Evolutionary conservation across 2,888 invertebrate species (phyloP).

Genomic region (Morpho helenor): DNA sequence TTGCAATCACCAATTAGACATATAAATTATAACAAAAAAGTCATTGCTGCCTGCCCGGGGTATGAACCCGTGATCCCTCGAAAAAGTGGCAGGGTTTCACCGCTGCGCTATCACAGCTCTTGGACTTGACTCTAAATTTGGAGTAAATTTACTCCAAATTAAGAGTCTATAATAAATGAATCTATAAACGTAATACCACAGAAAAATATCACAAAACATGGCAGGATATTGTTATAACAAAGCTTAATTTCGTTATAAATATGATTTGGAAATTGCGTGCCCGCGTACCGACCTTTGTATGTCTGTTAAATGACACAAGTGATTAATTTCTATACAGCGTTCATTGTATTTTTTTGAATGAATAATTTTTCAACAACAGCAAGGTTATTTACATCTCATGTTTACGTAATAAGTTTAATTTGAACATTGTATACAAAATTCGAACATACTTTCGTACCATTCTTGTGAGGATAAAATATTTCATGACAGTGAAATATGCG

Average conservation of each 20-base stretch:
- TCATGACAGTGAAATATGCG: too few relatives aligned
- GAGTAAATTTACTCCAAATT: too few relatives aligned
- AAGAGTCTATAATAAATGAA: neutral
- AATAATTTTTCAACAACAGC: neutral
- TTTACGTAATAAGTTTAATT: neutral
- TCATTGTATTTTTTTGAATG: constrained; percentile 7
- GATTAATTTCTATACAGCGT: constrained; percentile 4
- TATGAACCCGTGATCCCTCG: too few relatives aligned
- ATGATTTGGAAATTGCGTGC: constrained; percentile 10
- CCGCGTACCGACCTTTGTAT: neutral
- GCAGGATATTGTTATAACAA: neutral
- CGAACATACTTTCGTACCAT: too few relatives aligned
- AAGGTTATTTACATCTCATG: neutral
- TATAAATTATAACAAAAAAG: too few relatives aligned
- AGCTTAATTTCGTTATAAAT: neutral
- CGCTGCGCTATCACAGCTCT: too few relatives aligned
- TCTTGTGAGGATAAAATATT: too few relatives aligned
- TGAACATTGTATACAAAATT: too few relatives aligned
- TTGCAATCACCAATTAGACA: too few relatives aligned
- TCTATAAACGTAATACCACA: neutral
- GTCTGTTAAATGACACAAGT: constrained; percentile 2
- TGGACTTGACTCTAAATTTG: too few relatives aligned
- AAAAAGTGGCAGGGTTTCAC: too few relatives aligned
- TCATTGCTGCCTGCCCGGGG: too few relatives aligned
- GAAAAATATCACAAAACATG: neutral